phyloP scores from a whole-genome alignment of 2,113 vertebrate species.

The Tympanuchus pallidicinctus region DNA sequence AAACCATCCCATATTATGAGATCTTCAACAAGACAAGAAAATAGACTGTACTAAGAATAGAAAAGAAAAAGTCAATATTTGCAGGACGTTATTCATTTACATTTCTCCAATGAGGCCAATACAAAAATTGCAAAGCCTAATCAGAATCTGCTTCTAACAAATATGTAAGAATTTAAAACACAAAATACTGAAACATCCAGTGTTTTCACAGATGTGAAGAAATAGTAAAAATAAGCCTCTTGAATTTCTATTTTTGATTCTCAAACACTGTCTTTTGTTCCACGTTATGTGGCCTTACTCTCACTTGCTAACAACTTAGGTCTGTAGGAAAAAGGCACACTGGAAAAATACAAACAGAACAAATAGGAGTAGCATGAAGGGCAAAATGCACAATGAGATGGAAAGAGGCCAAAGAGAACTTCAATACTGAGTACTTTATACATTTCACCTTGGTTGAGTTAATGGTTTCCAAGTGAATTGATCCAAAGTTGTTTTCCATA shows the following conservation, averaged over 20 bases:
- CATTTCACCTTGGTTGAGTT: slow-evolving; percentile 51
- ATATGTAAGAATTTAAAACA: background rate
- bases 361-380: slow-evolving; percentile 43
- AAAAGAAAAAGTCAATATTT: background rate
- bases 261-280: background rate
- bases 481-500: slow-evolving; percentile 47
- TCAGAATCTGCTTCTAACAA: background rate
- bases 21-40: background rate
- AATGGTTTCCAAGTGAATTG: slow-evolving; percentile 42
- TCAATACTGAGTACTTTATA: slow-evolving; percentile 5
- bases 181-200: background rate
- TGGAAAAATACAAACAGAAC: background rate
- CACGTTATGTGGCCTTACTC: background rate
- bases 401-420: slow-evolving; percentile 44
- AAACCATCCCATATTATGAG: background rate
- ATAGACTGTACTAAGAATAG: background rate
- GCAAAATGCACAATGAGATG: slow-evolving; percentile 11
- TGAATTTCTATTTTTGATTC: background rate
- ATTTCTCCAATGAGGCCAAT: background rate
- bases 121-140: background rate
- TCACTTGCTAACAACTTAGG: background rate
- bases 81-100: background rate
- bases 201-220: background rate
- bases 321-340: background rate
- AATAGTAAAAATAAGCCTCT: background rate